phyloP scores from a whole-genome alignment of 2,888 invertebrate genomes.

The Drosophila mimica region DNA sequence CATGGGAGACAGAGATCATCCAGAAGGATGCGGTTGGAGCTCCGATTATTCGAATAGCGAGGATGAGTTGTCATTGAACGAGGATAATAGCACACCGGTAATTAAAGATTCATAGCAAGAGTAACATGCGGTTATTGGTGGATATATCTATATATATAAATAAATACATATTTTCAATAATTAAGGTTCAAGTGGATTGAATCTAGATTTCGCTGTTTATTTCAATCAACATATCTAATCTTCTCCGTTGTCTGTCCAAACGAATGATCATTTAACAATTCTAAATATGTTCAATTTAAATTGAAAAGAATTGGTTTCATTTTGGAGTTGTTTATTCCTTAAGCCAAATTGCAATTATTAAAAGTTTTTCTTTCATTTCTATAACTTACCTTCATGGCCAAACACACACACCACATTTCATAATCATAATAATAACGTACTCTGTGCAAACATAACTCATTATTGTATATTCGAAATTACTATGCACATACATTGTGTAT shows the following conservation, averaged over 20 bases:
- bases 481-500: constrained; percentile 9
- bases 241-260: not conserved
- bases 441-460: not conserved
- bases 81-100: constrained; percentile 87
- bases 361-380: constrained; percentile 70
- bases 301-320: not conserved
- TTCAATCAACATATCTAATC: not conserved
- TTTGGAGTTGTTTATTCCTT: not conserved
- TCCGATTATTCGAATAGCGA: constrained; percentile 96
- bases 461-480: constrained; percentile 2
- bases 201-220: not conserved
- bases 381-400: constrained; percentile 83
- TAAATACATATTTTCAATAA: not conserved
- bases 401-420: constrained; percentile 36
- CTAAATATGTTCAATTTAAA: not conserved
- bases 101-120: constrained; percentile 65
- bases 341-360: constrained; percentile 22
- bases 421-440: not conserved
- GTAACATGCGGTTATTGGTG: constrained; percentile 19
- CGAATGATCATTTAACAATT: not conserved
- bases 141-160: not conserved
- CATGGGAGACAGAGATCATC: constrained; percentile 84
- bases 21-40: constrained; percentile 93
- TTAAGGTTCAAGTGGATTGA: constrained; percentile 12
- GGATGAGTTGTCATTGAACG: constrained; percentile 91